Evolutionary conservation across 2,888 invertebrate genomes (phyloP).

Genomic region (Abscondita cerata): DNA sequence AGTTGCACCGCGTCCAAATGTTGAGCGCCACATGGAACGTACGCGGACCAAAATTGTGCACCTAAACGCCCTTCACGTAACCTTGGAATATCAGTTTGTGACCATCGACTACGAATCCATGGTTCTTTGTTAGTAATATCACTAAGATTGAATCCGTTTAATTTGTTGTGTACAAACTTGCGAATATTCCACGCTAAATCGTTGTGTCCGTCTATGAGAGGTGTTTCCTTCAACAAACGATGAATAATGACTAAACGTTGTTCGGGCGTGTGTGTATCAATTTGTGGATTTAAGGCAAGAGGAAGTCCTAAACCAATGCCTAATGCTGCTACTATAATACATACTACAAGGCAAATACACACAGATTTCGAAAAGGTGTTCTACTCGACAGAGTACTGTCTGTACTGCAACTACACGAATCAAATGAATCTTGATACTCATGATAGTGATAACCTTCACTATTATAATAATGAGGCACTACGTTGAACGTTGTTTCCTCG

Average conservation of each 20-base stretch:
- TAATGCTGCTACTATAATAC: conserved; percentile 66
- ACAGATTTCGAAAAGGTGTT: conserved; percentile 60
- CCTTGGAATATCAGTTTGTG: conserved; percentile 91
- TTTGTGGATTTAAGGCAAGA: conserved; percentile 57
- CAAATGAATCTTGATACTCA: conserved; percentile 46
- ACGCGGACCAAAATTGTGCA: conserved; percentile 91
- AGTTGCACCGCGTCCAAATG: conserved; percentile 83
- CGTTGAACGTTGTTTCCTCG: conserved; percentile 52
- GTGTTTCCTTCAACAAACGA: conserved; percentile 71
- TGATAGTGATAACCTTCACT: conserved; percentile 45
- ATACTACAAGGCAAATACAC: conserved; percentile 66
- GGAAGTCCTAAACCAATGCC: conserved; percentile 67
- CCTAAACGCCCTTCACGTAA: conserved; percentile 84
- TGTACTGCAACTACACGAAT: conserved; percentile 57
- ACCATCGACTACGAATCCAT: conserved; percentile 88
- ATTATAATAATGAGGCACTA: conserved; percentile 50
- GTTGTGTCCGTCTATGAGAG: conserved; percentile 82
- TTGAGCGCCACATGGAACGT: conserved; percentile 85
- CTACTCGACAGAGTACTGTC: conserved; percentile 64
- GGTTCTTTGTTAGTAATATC: conserved; percentile 74
- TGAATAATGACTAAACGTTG: conserved; percentile 65
- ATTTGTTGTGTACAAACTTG: conserved; percentile 85
- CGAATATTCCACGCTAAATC: conserved; percentile 90
- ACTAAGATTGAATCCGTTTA: conserved; percentile 72
- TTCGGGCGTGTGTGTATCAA: conserved; percentile 53